phyloP scores from a whole-genome alignment of 2,888 invertebrate species.

The Microchrysa polita region DNA sequence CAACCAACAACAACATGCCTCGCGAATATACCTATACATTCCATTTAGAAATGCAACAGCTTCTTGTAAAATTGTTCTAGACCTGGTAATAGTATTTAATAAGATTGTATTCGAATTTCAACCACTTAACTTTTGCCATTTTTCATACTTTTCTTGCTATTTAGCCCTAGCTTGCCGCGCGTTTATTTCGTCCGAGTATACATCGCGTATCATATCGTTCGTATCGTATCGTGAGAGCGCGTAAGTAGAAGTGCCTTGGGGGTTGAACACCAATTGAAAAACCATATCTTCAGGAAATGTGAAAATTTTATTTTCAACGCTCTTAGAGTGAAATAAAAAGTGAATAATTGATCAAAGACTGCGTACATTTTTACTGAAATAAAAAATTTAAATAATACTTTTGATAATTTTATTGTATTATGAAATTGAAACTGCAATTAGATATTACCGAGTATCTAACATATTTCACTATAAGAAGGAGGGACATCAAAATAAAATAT shows the following conservation, averaged over 20 bases:
- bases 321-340: background rate
- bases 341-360: slow-evolving; percentile 1
- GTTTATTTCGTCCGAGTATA: background rate
- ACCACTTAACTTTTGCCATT: slow-evolving; percentile 2
- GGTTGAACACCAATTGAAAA: background rate
- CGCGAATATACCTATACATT: background rate
- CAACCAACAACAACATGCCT: background rate
- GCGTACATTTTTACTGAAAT: background rate
- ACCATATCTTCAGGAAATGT: background rate
- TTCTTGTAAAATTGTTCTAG: background rate
- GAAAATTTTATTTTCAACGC: background rate
- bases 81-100: background rate
- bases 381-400: background rate
- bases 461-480: too few species aligned
- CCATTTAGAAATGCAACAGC: background rate
- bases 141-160: background rate
- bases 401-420: background rate
- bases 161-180: background rate
- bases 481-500: too few species aligned
- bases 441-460: too few species aligned
- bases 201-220: background rate
- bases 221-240: too few species aligned
- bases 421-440: too few species aligned
- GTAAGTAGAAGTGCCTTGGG: background rate
- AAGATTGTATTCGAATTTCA: background rate